Evolutionary conservation across 2,888 invertebrate species (phyloP), one percentile per base, ranked within the genome.

Genomic region (Trachelus stipa): DNA sequence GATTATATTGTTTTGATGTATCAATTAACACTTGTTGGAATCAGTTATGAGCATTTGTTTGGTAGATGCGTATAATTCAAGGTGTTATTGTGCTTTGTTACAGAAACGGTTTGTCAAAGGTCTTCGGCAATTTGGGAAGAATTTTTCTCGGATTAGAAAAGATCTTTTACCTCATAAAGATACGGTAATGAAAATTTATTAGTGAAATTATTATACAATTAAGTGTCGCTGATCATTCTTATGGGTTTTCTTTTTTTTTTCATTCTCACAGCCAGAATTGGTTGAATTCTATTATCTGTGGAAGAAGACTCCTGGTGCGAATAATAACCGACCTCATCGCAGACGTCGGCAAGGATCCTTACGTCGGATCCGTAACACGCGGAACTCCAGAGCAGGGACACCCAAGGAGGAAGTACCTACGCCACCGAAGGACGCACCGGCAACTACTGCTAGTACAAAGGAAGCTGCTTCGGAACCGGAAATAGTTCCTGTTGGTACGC

Each of bases 241-340:
- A 34, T 71, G 23, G 40, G 12, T 12, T 3, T 35, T 35, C 12
- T 35, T 35, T 35, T 35, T 35, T 75, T 33, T 35, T 68, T 34
- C 76, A 73, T 69, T 30, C 78, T 69, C 76, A 73, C 83, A 96
- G 96, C 96, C 98, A 78, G 99, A 99, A 91, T 93, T 99, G 89
- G 98, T 99, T 77, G 98, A 99, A 92, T 99, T 98, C 93, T 99
- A 99, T 93, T 99, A 99, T 93, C 94, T 98, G 90, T 99, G 99
- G 99, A 99, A 99, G 93, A 99, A 99, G 93, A 98, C 99, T 69
- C 98, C 99, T 33, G 98, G 98, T 88, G 99, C 99, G 81, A 97
- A 98, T 92, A 98, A 97, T 91, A 98, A 98, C 92, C 95, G 99
- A 85, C 98, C 98, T 35, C 98, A 98, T 90, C 94, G 98, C 84